These are phyloP conservation scores for Hydrotaea cyrtoneurina DNA, from an alignment of 2,888 invertebrate species.

Conservation along the genomic window DNA sequence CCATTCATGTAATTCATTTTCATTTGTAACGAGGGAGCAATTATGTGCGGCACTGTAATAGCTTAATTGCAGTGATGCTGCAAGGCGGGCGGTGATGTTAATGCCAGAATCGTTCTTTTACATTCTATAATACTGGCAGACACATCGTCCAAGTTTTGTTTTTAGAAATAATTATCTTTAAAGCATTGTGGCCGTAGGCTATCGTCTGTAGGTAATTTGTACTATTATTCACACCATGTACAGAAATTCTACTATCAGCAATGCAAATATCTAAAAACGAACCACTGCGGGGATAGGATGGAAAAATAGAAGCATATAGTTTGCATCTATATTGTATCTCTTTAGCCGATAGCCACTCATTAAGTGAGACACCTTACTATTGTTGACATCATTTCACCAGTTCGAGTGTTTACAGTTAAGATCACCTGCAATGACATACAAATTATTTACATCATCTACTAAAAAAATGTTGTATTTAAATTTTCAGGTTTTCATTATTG, in stretches of 20 bases:
- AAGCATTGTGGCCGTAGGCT: conserved; percentile 21
- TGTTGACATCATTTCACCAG: conserved; percentile 11
- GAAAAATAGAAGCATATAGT: conserved; percentile 37
- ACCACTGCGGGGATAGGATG: conserved; percentile 22
- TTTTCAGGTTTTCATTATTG: conserved; percentile 13
- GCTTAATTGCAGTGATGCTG: no score
- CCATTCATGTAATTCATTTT: no score
- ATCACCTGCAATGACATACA: conserved; percentile 40
- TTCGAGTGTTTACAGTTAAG: conserved; percentile 41
- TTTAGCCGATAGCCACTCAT: conserved; percentile 20
- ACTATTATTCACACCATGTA: conserved; percentile 13
- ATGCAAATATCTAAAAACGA: conserved; percentile 32
- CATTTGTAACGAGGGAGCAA: no score
- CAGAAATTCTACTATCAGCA: conserved; percentile 4
- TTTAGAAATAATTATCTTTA: not conserved
- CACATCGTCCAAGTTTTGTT: no score
- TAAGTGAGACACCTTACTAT: not conserved
- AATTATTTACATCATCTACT: conserved; percentile 24
- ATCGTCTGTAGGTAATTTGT: not conserved
- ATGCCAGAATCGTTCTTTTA: no score
- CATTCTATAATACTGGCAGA: no score
- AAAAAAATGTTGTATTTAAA: conserved; percentile 33
- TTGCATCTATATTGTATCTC: conserved; percentile 27
- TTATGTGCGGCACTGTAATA: no score
- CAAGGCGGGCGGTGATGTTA: no score